phyloP scores from a whole-genome alignment of 2,797 vertebrate species.

The Gila robusta region DNA sequence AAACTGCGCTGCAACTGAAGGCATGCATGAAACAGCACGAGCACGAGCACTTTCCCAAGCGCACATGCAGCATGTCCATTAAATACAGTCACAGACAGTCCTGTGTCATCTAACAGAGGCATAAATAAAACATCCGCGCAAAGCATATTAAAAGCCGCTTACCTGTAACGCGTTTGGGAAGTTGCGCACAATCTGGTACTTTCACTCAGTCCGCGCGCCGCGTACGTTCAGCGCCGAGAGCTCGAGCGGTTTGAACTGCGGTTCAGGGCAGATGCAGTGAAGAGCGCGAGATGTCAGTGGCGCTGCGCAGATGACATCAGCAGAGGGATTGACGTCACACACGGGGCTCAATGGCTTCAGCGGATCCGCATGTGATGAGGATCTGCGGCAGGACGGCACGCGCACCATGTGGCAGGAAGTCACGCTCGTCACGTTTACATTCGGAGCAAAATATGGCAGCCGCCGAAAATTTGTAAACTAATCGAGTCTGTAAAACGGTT shows the following conservation, averaged over 20 bases:
- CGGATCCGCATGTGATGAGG: background rate
- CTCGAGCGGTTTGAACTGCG: constrained; percentile 30
- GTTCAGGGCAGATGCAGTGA: background rate
- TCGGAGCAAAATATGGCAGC: background rate
- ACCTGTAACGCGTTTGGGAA: constrained; percentile 16
- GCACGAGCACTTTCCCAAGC: background rate
- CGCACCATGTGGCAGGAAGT: constrained; percentile 35
- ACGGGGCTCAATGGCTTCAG: background rate
- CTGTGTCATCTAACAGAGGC: no score
- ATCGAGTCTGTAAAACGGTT: no score
- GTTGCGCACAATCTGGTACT: constrained; percentile 16
- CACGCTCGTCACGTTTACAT: background rate
- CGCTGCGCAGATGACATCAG: background rate
- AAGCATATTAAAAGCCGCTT: background rate
- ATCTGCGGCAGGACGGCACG: background rate
- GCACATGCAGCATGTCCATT: background rate
- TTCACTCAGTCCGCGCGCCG: constrained; percentile 39
- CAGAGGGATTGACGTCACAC: background rate
- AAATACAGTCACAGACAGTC: constrained; percentile 40
- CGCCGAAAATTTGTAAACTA: background rate
- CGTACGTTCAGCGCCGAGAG: background rate
- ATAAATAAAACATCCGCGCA: background rate
- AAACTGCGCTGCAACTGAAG: background rate
- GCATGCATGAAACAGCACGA: background rate
- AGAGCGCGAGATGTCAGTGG: background rate